Evolutionary conservation across 2,888 invertebrate species (phyloP), one percentile per base, ranked within the genome.

Genomic region (Lampropteryx suffumata): DNA sequence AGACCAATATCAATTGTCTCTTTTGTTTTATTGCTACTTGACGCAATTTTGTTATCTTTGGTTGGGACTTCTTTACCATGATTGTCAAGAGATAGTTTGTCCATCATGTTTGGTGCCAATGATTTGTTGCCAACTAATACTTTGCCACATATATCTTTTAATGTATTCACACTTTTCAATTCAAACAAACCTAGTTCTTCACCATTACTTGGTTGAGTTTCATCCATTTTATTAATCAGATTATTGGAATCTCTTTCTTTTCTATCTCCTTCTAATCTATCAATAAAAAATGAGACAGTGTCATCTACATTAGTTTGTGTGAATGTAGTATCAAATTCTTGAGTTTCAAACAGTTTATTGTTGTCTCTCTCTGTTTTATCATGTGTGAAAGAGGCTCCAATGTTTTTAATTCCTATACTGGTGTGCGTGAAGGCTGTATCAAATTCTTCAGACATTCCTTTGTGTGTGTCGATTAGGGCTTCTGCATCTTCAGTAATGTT

Each of bases 401-500:
- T 40, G 28, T 30, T 30, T 49, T 28, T 21, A 29, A 46, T 14
- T n/a, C 7, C 24, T 11, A 4, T 26, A 29, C 21, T 13, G 2
- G 42, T 35, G 6, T 55, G 54, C 34, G 29, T 10, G 11, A 81
- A 79, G 26, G 68, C 58, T 5, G 47, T 70, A 3, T 85, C 69
- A 69, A 85, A 83, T 55, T 85, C 85, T 53, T 84, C 74, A 4
- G 78, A 77, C 7, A 80, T 71, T 8, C 76, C 81, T 50, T 55
- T 62, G 17, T 76, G 58, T 2, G 43, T 48, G 24, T 73, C 59
- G 13, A 48, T 40, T 29, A 70, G 50, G 1, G 78, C 73, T 64
- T 87, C 89, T 1, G 75, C 82, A 57, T 79, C 69, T 53, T 84
- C 77, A 21, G 83, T 76, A 2, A 88, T 52, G 41, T 79, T 61